Evolutionary conservation across 1,140 invertebrate genomes (phyloP).

Genomic region (Aphelenchoides fujianensis): DNA sequence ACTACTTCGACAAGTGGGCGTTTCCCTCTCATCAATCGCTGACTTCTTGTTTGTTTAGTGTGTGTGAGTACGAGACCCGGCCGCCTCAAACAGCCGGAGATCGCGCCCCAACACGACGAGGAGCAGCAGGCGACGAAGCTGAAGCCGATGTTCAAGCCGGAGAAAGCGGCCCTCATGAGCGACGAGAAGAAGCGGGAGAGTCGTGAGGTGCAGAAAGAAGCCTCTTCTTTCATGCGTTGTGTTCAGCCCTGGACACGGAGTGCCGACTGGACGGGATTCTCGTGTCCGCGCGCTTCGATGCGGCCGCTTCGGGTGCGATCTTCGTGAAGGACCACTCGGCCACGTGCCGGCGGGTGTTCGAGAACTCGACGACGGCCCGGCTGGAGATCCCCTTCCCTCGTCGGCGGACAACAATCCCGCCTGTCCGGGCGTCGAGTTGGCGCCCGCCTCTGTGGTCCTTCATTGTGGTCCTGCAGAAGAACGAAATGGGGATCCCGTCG

Average conservation of each 20-base stretch:
- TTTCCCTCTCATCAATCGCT: conserved; percentile 15
- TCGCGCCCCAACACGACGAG: conserved; percentile 12
- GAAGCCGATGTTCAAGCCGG: conserved; percentile 23
- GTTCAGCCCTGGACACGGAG: conserved; percentile 51
- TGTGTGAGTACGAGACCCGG: conserved; percentile 46
- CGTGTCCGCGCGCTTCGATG: conserved; percentile 37
- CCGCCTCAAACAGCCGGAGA: conserved; percentile 21
- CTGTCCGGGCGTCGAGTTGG: conserved; percentile 52
- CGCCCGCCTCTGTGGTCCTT: conserved; percentile 52
- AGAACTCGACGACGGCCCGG: conserved; percentile 30
- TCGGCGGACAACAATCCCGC: conserved; percentile 43
- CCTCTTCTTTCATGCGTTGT: conserved; percentile 11
- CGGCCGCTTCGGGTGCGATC: conserved; percentile 39
- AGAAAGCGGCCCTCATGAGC: conserved; percentile 20
- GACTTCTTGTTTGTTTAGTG: conserved; percentile 3
- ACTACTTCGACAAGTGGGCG: conserved; percentile 58
- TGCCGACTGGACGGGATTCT: conserved; percentile 53
- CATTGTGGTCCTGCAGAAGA: conserved; percentile 54
- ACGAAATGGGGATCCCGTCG: conserved; percentile 48
- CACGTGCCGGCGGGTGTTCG: conserved; percentile 44
- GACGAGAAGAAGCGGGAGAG: conserved; percentile 26
- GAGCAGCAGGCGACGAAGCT: conserved; percentile 5
- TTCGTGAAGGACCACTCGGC: conserved; percentile 55
- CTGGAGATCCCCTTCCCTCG: conserved; percentile 52
- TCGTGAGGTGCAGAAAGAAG: neutral